Conservation (phyloP, 2,113 vertebrate genomes). For the Dolichotis patagonum region DNA sequence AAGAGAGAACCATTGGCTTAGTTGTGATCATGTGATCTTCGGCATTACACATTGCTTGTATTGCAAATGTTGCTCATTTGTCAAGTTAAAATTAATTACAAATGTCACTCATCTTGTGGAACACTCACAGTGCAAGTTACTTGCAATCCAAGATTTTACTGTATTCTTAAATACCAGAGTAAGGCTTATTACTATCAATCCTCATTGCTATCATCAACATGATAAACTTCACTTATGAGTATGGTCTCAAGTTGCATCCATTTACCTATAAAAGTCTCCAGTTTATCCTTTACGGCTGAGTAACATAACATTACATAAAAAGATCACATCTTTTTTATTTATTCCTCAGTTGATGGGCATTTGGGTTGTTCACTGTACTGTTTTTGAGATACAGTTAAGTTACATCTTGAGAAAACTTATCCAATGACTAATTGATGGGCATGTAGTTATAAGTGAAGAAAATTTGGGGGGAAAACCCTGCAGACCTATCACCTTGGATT, state of each 20-base stretch:
- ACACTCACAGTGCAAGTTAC: neutral
- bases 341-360: neutral
- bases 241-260: neutral
- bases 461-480: neutral
- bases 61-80: neutral
- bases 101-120: neutral
- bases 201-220: neutral
- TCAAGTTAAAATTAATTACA: neutral
- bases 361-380: neutral
- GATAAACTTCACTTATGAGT: neutral
- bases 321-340: neutral
- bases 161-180: constrained; percentile 13
- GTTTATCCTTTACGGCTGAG: neutral
- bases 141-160: neutral
- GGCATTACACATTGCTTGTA: neutral
- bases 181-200: constrained; percentile 3
- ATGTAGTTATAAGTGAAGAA: neutral
- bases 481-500: neutral
- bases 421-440: neutral
- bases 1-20: neutral
- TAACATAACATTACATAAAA: neutral
- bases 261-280: neutral
- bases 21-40: neutral
- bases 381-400: neutral
- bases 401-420: neutral